Evolutionary conservation across 1,140 invertebrate genomes (phyloP).

Genomic region (Lanistes nyassanus): DNA sequence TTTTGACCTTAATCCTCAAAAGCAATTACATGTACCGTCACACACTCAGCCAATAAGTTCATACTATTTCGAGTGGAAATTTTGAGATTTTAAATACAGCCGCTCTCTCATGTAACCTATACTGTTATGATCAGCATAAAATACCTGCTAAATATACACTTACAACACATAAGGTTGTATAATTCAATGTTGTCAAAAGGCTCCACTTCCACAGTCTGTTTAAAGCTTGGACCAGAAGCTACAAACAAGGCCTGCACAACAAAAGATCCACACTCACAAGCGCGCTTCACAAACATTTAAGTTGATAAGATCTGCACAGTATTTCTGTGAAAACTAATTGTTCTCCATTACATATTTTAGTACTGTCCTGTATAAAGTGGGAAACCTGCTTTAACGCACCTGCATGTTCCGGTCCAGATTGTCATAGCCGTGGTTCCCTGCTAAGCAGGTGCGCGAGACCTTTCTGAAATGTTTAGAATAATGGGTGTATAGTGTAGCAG

Average conservation of each 20-base stretch:
- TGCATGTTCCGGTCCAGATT: constrained; percentile 54
- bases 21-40: too few species aligned
- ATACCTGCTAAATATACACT: neutral
- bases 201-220: constrained; percentile 43
- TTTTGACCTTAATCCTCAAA: too few species aligned
- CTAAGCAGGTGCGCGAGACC: constrained; percentile 17
- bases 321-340: neutral
- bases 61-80: too few species aligned
- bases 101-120: too few species aligned
- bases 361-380: too few species aligned
- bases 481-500: too few species aligned
- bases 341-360: neutral
- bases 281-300: neutral
- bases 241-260: constrained; percentile 39
- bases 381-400: constrained; percentile 23
- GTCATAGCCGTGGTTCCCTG: constrained; percentile 53
- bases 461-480: neutral
- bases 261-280: neutral
- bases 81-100: too few species aligned
- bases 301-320: neutral
- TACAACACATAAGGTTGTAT: constrained; percentile 54
- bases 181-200: constrained; percentile 61
- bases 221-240: constrained; percentile 53
- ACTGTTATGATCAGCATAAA: neutral
- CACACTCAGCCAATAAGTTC: too few species aligned